Evolutionary conservation across 2,888 invertebrate species (phyloP), one percentile per base, ranked within the genome.

Genomic region (Drosophila peninsularis): DNA sequence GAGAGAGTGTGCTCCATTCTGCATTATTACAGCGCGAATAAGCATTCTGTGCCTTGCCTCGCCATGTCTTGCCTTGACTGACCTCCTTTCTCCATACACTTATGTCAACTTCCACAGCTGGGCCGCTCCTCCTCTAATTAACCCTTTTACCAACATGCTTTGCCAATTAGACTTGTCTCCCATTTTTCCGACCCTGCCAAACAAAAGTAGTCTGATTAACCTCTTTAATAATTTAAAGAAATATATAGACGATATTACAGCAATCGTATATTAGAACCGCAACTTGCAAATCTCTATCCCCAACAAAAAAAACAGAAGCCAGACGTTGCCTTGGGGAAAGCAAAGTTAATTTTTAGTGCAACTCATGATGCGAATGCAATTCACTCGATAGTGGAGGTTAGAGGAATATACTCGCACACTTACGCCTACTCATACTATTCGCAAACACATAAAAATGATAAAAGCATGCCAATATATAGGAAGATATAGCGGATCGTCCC

Each of bases 111-210:
- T 64, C 52, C 21, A 54, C 71, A 63, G 54, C 63, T 50, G 65
- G 66, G 55, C 54, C 55, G 37, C 74, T 76, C 63, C 75, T 58
- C 71, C 73, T 73, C 54, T 87, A 84, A 87, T 83, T 87, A 87
- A 84, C 84, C 82, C 86, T 71, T 82, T 76, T 78, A 78, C 71
- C 73, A 76, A 78, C 78, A 76, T 71, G 61, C 56, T 60, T 32
- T 64, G 49, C 49, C 56, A 70, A 57, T 41, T 54, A 32, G 9
- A 39, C 19, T 30, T 37, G 27, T 53, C 36, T 52, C 21, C 24
- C n/a, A 21, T n/a, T 3, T 11, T 17, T 30, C 24, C 24, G 53
- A 37, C 37, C 17, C 37, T 39, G 27, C 39, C 37, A 19, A 30
- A 14, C 19, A 2, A 10, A 32, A 30, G 9, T 39, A 34, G 50